Evolutionary conservation across 2,888 invertebrate genomes (phyloP).

Genomic region (Caenorhabditis angaria): DNA sequence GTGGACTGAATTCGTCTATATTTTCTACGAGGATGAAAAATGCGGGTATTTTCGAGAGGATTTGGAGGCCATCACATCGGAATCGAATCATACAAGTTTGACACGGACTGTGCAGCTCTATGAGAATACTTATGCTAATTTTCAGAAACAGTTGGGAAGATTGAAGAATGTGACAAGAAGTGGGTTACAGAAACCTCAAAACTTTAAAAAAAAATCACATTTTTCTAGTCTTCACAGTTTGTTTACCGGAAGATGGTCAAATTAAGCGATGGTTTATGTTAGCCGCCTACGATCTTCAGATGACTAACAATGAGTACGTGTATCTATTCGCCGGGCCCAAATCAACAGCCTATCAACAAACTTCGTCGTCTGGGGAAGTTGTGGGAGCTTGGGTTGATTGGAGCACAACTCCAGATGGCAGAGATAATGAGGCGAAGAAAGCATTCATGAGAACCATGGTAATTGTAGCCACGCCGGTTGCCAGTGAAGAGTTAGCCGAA

Average conservation of each 20-base stretch:
- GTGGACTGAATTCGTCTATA: constrained; percentile 59
- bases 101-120: constrained; percentile 27
- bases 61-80: constrained; percentile 32
- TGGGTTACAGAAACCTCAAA: constrained; percentile 5
- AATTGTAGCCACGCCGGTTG: constrained; percentile 38
- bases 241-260: constrained; percentile 41
- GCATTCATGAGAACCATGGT: constrained; percentile 56
- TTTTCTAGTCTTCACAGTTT: constrained; percentile 47
- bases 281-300: constrained; percentile 33
- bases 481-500: constrained; percentile 40
- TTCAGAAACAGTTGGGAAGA: constrained; percentile 29
- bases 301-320: constrained; percentile 59
- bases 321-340: constrained; percentile 50
- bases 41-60: constrained; percentile 52
- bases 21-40: constrained; percentile 53
- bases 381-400: constrained; percentile 46
- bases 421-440: constrained; percentile 53
- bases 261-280: constrained; percentile 36
- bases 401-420: constrained; percentile 43
- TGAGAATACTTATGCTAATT: constrained; percentile 28
- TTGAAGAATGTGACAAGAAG: constrained; percentile 36
- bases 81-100: constrained; percentile 31
- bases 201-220: too few species aligned
- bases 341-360: constrained; percentile 40
- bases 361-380: constrained; percentile 33